A percentile compares a stretch with the other conserved stretches of the same genome.
Evolutionary conservation across 2,797 vertebrate species (phyloP).

Genomic region (Cyprinella venusta): DNA sequence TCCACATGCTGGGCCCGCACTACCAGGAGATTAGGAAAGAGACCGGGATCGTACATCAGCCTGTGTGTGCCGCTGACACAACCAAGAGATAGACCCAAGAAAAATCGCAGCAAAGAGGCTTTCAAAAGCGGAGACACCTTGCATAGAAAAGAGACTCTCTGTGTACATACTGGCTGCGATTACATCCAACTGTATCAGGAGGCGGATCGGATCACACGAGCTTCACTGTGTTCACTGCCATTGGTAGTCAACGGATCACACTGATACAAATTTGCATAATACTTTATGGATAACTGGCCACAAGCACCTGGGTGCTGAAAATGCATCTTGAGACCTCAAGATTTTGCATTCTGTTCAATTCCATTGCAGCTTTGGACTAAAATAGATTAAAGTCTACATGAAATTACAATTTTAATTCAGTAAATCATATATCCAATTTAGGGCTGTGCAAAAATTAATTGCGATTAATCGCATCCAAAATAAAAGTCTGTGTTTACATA

Average conservation of each 20-base stretch:
- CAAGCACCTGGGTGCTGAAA: neutral
- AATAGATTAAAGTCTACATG: too few relatives aligned
- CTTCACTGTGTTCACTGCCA: neutral
- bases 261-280: constrained; percentile 16
- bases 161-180: neutral
- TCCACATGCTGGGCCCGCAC: constrained; percentile 39
- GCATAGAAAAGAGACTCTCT: constrained; percentile 10
- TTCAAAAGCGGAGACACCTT: constrained; percentile 14
- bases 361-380: neutral
- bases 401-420: neutral
- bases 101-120: neutral
- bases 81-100: constrained; percentile 29
- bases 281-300: constrained; percentile 1
- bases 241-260: constrained; percentile 3
- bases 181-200: constrained; percentile 10
- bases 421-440: too few relatives aligned
- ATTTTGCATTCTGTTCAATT: neutral
- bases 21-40: constrained; percentile 56
- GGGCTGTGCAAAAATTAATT: too few relatives aligned
- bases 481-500: too few relatives aligned
- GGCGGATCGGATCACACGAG: neutral
- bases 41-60: constrained; percentile 54
- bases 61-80: constrained; percentile 43
- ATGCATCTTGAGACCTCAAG: neutral
- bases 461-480: too few relatives aligned